Conservation (phyloP, 2,797 vertebrate genomes). For the Sardinella longiceps region DNA sequence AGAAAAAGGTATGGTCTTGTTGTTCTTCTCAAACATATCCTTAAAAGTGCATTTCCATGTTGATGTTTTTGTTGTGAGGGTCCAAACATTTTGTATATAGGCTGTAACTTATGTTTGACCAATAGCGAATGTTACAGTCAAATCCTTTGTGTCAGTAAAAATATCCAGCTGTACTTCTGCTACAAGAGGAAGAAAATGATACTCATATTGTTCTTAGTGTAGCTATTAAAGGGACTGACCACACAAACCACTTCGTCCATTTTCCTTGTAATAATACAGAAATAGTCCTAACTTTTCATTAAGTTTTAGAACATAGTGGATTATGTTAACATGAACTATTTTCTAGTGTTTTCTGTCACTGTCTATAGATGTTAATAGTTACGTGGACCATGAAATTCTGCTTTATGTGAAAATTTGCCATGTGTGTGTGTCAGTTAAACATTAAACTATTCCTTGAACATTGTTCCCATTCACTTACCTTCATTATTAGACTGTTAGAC, state of each 20-base stretch:
- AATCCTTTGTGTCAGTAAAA: neutral
- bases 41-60: neutral
- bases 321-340: neutral
- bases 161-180: neutral
- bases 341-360: neutral
- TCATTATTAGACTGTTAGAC: neutral
- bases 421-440: neutral
- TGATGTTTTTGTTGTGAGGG: neutral
- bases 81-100: slow-evolving; percentile 1
- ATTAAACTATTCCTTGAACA: neutral
- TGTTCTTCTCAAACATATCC: neutral
- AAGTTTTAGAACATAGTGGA: neutral
- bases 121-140: neutral
- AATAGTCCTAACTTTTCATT: neutral
- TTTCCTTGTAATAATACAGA: neutral
- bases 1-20: neutral
- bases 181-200: neutral
- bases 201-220: neutral
- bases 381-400: neutral
- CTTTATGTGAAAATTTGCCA: neutral
- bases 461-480: neutral
- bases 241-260: neutral
- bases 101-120: neutral
- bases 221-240: neutral
- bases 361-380: neutral